Evolutionary conservation across 92 coral and sea anemone species (phyloP).

Genomic region (Parazoanthus darwini): DNA sequence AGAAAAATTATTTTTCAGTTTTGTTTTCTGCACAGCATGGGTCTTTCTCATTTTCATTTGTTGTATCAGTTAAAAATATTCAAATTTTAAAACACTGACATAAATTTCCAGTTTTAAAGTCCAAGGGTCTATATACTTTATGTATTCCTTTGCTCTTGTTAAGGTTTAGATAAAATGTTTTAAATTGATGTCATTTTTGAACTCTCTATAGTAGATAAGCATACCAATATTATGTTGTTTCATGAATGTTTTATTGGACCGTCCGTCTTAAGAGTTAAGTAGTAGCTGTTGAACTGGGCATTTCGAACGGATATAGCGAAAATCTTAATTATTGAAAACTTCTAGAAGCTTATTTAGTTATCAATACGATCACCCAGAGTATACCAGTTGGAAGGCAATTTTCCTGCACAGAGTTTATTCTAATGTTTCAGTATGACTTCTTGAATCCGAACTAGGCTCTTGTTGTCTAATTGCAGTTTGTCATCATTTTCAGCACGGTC

Average conservation of each 20-base stretch:
- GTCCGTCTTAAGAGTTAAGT: not conserved
- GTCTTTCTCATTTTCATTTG: not conserved
- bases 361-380: no score
- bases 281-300: not conserved
- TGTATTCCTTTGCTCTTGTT: no score
- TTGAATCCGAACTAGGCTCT: not conserved
- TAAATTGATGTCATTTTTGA: not conserved
- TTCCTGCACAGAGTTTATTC: not conserved
- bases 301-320: not conserved
- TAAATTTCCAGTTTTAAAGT: not conserved
- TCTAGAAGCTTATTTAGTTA: no score
- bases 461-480: not conserved
- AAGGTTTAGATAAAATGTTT: not conserved
- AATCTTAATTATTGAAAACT: no score
- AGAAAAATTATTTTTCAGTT: no score
- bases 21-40: not conserved
- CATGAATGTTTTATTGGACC: no score
- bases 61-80: slow-evolving; percentile 4
- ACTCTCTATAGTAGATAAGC: not conserved
- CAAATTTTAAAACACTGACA: not conserved
- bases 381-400: not conserved
- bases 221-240: not conserved
- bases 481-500: not conserved
- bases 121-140: no score
- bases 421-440: not conserved